These are phyloP conservation scores for Brachionus sp. DNA, from an alignment of 1,140 invertebrate species.

Conservation along the genomic window DNA sequence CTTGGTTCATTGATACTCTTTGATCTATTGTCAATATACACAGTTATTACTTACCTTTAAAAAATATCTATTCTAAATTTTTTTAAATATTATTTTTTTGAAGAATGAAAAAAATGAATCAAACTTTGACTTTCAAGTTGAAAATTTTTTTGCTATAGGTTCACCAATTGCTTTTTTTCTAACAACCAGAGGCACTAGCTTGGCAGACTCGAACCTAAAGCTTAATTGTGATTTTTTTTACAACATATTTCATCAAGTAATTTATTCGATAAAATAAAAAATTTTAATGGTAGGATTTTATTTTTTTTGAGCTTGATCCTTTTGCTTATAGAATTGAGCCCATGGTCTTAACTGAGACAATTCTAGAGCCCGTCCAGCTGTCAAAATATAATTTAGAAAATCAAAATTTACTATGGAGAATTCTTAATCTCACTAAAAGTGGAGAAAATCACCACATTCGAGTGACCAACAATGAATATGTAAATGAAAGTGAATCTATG, in stretches of 20 bases:
- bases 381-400: background rate
- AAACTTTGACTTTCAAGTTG: constrained; percentile 8
- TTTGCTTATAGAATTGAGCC: constrained; percentile 25
- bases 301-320: background rate
- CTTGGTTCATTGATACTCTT: constrained; percentile 1
- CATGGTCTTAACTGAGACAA: background rate
- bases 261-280: background rate
- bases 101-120: background rate
- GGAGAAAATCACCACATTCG: background rate
- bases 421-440: background rate
- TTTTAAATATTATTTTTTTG: background rate
- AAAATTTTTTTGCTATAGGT: constrained; percentile 12
- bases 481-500: background rate
- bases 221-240: constrained; percentile 10
- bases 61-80: background rate
- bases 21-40: background rate
- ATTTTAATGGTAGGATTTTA: background rate
- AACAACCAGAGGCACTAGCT: background rate
- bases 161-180: constrained; percentile 13
- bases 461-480: constrained; percentile 7
- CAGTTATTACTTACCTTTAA: background rate
- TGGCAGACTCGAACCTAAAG: background rate
- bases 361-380: background rate
- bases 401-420: background rate
- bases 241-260: constrained; percentile 16